Evolutionary conservation across 2,113 vertebrate genomes (phyloP), one percentile per base, ranked within the genome.

Genomic region (Clarias macrocephalus): DNA sequence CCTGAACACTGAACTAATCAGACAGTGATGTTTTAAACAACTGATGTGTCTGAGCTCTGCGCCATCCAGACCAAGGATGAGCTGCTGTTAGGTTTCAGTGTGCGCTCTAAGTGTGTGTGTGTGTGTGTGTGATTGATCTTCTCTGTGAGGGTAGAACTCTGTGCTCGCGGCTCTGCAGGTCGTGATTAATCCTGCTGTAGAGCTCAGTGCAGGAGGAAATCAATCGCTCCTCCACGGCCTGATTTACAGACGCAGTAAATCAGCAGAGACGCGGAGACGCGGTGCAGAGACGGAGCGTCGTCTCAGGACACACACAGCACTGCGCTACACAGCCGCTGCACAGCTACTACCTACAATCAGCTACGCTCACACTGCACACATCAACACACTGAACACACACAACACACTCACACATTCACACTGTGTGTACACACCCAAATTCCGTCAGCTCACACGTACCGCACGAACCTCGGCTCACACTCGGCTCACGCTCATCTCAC

Each of bases 51-150:
- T 42, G 42, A 42, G 63, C 9, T 63, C 63, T 65, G 63, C 63
- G 6, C 3, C 25, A 1, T 11, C 28, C 25, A 13, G 15, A 70
- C 28, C 6, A 1, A 8, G 70, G 30, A 37, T 19, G 33, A 72
- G 18, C 30, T 42, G 30, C 19, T 84, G 82, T 86, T 82, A 84
- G 80, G 90, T 89, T 88, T 83, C 23, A n/a, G 25, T 63, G 59
- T 37, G n/a, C n/a, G n/a, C n/a, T n/a, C n/a, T n/a, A n/a, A n/a
- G 59, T 63, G 80, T 82, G 80, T 82, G 80, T 63, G 59, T 63
- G 80, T 65, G 59, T n/a, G 57, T 37, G 60, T 42, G 57, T 37
- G 59, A 77, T 84, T 75, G 81, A 48, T 87, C 33, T 73, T 18
- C 19, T 73, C 5, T 0, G 77, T 77, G 86, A 73, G 87, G 56